A percentile compares a stretch with the other conserved stretches of the same genome.
Evolutionary conservation across 2,797 vertebrate genomes (phyloP).

Genomic region (Enteromius viviparus): DNA sequence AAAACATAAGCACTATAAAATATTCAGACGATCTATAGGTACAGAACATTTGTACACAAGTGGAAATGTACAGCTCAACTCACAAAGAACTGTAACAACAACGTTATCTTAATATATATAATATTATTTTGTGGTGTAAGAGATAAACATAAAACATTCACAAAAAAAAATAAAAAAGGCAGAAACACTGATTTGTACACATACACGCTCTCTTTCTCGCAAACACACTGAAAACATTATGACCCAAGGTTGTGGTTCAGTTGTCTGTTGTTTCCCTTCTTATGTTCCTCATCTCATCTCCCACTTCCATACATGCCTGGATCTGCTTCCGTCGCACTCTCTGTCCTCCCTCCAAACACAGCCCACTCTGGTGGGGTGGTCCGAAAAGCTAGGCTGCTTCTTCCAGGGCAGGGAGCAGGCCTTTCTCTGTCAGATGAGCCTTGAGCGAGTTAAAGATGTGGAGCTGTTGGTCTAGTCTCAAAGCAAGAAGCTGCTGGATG

Average conservation of each 20-base stretch:
- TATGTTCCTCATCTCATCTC: conserved; percentile 43
- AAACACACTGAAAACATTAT: conserved; percentile 70
- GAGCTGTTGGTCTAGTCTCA: conserved; percentile 93
- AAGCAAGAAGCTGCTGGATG: conserved; percentile 95
- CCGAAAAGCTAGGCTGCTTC: conserved; percentile 72
- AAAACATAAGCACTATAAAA: conserved; percentile 67
- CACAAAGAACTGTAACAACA: conserved; percentile 37
- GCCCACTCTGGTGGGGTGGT: not conserved
- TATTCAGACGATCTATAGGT: conserved; percentile 67
- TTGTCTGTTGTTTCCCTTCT: conserved; percentile 47
- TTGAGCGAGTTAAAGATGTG: conserved; percentile 95
- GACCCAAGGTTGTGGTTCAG: conserved; percentile 65
- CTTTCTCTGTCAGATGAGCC: conserved; percentile 88
- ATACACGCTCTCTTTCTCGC: conserved; percentile 37
- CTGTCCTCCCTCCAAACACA: not conserved
- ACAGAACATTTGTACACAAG: conserved; percentile 63
- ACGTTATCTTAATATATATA: conserved; percentile 55
- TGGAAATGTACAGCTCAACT: conserved; percentile 66
- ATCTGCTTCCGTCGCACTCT: conserved; percentile 29
- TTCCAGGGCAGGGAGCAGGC: conserved; percentile 77
- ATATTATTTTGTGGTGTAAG: conserved; percentile 59
- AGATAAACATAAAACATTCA: conserved; percentile 64
- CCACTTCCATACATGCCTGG: conserved; percentile 35
- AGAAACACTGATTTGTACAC: conserved; percentile 32
- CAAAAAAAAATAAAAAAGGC: conserved; percentile 60